Evolutionary conservation across 2,113 vertebrate species (phyloP), one percentile per base, ranked within the genome.

Genomic region (Pogona vitticeps): DNA sequence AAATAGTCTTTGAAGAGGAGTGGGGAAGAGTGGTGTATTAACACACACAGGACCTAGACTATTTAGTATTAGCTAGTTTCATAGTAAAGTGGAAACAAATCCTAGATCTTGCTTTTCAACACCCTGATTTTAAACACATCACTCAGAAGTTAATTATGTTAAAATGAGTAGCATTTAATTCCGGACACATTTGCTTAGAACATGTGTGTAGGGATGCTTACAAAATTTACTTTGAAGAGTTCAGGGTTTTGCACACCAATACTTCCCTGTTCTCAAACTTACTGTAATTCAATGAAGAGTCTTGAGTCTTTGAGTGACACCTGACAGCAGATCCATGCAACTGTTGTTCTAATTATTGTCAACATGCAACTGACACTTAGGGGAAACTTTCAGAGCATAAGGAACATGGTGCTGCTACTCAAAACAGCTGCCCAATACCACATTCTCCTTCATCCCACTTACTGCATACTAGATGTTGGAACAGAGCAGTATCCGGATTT

Each of bases 281-380:
- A n/a, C 38, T 17, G 42, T 21, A 65, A 42, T 12, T 67, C 87
- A 86, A 88, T 76, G 85, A 63, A 86, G 21, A 18, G 76, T 1
- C 46, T 6, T 86, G 89, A 13, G 28, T 83, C n/a, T 1, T 9
- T 15, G 75, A 91, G 88, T 88, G 91, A 88, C 86, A 91, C 13
- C 33, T 87, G 78, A 76, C 17, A 86, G 0, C 17, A 86, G 0
- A 10, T 90, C 42, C 9, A 4, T 0, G 1, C 84, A 42, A 42
- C 26, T 23, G 1, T 12, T 80, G 59, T 83, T 83, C 52, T 36
- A 31, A 59, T 52, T 52, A 52, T 52, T 52, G 46, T 52, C 46
- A 52, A 52, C 14, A 82, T 6, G n/a, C 1, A 38, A 10, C 28
- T 5, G 10, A 38, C 14, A 58, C 3, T 17, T 10, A 56, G n/a